Evolutionary conservation across 2,888 invertebrate genomes (phyloP).

Genomic region (Abscondita cerata): DNA sequence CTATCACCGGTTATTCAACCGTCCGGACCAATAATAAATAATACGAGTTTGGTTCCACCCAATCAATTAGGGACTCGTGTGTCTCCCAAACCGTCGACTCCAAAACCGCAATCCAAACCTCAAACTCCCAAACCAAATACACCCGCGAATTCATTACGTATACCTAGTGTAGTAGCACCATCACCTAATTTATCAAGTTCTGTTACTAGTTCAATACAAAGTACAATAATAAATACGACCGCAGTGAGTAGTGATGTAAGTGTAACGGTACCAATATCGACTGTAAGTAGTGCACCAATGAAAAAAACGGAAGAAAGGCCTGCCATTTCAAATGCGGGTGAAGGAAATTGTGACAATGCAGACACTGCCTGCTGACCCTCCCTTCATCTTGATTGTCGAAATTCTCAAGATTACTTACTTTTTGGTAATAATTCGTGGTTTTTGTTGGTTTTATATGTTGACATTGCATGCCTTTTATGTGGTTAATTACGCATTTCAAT

Average conservation of each 20-base stretch:
- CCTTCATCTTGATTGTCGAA: slow-evolving; percentile 54
- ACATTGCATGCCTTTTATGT: slow-evolving; percentile 35
- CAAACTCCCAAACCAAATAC: slow-evolving; percentile 46
- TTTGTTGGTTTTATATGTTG: slow-evolving; percentile 46
- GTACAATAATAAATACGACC: slow-evolving; percentile 16
- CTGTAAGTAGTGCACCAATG: slow-evolving; percentile 19
- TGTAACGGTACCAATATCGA: slow-evolving; percentile 17
- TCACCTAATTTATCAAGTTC: slow-evolving; percentile 15
- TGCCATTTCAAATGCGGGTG: slow-evolving; percentile 52
- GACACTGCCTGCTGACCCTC: slow-evolving; percentile 58
- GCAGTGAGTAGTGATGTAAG: slow-evolving; percentile 21
- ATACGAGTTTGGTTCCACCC: slow-evolving; percentile 43
- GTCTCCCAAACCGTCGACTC: slow-evolving; percentile 51
- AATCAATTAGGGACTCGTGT: slow-evolving; percentile 43
- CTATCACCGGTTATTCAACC: slow-evolving; percentile 57
- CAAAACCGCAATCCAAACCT: slow-evolving; percentile 48
- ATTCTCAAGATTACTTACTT: slow-evolving; percentile 52
- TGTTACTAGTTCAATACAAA: slow-evolving; percentile 29
- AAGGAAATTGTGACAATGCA: slow-evolving; percentile 57
- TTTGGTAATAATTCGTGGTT: slow-evolving; percentile 56
- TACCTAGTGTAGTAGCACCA: slow-evolving; percentile 33
- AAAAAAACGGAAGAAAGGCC: slow-evolving; percentile 26
- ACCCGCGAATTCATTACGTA: slow-evolving; percentile 40
- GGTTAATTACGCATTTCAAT: slow-evolving; percentile 17
- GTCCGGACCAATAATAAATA: slow-evolving; percentile 55